Evolutionary conservation across 2,797 vertebrate species (phyloP).

Genomic region (Amblyopsis hoosieri): DNA sequence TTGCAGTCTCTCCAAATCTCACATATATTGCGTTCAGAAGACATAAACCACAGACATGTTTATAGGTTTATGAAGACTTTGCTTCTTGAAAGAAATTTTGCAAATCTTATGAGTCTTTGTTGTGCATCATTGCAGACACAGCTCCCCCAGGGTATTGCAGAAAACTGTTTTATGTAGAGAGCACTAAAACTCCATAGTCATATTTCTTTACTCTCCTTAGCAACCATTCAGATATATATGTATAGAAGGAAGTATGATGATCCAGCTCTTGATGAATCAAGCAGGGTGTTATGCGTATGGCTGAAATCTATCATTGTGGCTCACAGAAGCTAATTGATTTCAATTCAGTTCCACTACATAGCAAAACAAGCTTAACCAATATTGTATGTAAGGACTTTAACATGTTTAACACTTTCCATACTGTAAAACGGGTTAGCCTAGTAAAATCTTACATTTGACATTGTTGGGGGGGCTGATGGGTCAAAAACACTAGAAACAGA

Average conservation of each 20-base stretch:
- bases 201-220: constrained; percentile 1
- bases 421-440: too few species aligned
- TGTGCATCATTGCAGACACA: constrained; percentile 40
- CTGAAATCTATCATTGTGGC: not conserved
- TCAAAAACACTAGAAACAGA: too few species aligned
- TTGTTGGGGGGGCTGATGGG: too few species aligned
- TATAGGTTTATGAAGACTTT: constrained; percentile 51
- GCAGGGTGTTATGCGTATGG: not conserved
- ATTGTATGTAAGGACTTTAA: too few species aligned
- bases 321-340: not conserved
- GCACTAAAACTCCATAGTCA: constrained; percentile 10
- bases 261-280: constrained; percentile 14
- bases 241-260: constrained; percentile 8
- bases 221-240: too few species aligned
- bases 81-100: constrained; percentile 53
- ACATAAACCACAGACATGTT: constrained; percentile 29
- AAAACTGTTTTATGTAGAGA: constrained; percentile 29
- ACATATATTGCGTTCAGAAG: constrained; percentile 71
- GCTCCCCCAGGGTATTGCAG: constrained; percentile 38
- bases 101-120: constrained; percentile 48
- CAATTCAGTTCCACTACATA: too few species aligned
- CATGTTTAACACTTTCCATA: too few species aligned
- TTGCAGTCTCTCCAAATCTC: constrained; percentile 68
- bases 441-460: too few species aligned
- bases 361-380: too few species aligned